These are phyloP conservation scores for Rotaria macrura DNA, from an alignment of 2,888 invertebrate species.

Conservation along the genomic window DNA sequence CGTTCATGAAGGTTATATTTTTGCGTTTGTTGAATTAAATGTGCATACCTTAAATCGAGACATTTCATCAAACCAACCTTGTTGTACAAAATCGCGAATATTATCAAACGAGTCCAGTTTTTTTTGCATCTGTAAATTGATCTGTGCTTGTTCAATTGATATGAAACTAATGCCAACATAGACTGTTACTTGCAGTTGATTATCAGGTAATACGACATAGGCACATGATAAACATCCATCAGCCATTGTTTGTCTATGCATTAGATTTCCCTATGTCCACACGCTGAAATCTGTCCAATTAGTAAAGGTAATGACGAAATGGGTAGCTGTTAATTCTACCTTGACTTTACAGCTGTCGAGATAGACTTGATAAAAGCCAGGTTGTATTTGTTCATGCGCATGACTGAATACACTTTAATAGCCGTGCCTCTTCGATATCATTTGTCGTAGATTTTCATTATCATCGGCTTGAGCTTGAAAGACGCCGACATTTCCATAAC, in stretches of 20 bases:
- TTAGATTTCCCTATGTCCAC: background rate
- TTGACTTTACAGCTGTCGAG: background rate
- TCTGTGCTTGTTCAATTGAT: background rate
- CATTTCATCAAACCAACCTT: background rate
- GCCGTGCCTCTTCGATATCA: background rate
- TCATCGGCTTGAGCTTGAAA: background rate
- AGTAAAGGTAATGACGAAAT: background rate
- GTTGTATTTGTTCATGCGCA: background rate
- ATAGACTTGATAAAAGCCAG: background rate
- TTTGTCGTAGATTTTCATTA: background rate
- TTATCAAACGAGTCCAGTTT: background rate
- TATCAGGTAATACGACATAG: background rate
- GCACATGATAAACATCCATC: background rate
- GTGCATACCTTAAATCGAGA: background rate
- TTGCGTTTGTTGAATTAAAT: no score
- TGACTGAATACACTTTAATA: background rate
- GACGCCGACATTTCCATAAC: background rate
- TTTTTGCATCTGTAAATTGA: background rate
- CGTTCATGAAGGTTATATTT: no score
- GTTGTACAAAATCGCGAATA: background rate
- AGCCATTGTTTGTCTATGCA: background rate
- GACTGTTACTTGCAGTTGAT: background rate
- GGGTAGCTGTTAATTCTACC: background rate
- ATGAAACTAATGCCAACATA: background rate
- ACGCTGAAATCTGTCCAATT: background rate